Percentiles rank a stretch among this genome's conserved stretches.
Evolutionary conservation across 35 echinoderm and acorn worm genomes (phyloP).

Genomic region (Lytechinus variegatus): DNA sequence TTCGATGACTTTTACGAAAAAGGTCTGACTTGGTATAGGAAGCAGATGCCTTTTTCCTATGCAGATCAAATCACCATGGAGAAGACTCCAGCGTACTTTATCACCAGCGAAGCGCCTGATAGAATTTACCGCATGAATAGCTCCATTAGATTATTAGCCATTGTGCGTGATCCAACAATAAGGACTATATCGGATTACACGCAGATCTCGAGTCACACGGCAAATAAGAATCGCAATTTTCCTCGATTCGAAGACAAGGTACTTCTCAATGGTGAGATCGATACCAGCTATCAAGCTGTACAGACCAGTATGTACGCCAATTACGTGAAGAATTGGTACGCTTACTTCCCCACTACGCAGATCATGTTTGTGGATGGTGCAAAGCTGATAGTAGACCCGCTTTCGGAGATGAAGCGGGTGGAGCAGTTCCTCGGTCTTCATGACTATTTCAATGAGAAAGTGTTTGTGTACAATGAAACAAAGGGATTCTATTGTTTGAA

Average conservation of each 20-base stretch:
- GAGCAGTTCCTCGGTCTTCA: conserved; percentile 79
- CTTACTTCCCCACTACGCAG: conserved; percentile 72
- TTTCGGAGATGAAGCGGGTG: conserved; percentile 87
- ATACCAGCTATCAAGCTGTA: conserved; percentile 81
- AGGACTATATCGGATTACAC: conserved; percentile 91
- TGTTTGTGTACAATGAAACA: conserved; percentile 84
- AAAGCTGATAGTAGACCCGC: conserved; percentile 81
- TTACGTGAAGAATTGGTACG: conserved; percentile 69
- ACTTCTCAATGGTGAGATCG: conserved; percentile 56
- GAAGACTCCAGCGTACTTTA: conserved; percentile 92
- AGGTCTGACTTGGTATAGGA: conserved; percentile 83
- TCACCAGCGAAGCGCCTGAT: conserved; percentile 75
- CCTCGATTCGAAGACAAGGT: conserved; percentile 73
- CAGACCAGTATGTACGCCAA: conserved; percentile 87
- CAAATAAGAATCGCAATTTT: conserved; percentile 32
- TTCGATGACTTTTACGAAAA: conserved; percentile 92
- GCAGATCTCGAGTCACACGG: conserved; percentile 67
- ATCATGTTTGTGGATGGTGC: conserved; percentile 94
- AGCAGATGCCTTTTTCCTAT: conserved; percentile 84
- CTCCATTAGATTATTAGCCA: conserved; percentile 71
- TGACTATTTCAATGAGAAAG: conserved; percentile 66
- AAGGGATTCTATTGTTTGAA: conserved; percentile 94
- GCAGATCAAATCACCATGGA: conserved; percentile 90
- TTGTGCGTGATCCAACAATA: conserved; percentile 86
- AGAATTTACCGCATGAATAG: conserved; percentile 78